phyloP scores from a whole-genome alignment of 2,888 invertebrate species.

The Ormia ochracea region DNA sequence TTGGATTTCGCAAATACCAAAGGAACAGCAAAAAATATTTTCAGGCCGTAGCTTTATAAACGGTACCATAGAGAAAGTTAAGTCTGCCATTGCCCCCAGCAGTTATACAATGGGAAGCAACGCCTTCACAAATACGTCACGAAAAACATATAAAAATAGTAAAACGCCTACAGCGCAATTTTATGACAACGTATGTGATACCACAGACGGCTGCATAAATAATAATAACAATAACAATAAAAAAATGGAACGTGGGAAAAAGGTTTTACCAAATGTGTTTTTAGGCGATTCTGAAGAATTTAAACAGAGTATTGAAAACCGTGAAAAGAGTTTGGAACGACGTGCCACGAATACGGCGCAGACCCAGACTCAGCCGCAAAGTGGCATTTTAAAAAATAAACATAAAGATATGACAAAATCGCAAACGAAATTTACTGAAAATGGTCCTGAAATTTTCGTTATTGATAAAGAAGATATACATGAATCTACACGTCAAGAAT shows the following conservation, averaged over 20 bases:
- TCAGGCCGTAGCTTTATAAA: conserved; percentile 67
- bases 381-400: conserved; percentile 68
- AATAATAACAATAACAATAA: neutral
- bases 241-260: conserved; percentile 53
- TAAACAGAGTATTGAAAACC: conserved; percentile 66
- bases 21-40: conserved; percentile 67
- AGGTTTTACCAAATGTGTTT: conserved; percentile 27
- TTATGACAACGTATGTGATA: conserved; percentile 56
- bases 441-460: conserved; percentile 72
- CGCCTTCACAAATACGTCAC: conserved; percentile 7
- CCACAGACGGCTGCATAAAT: neutral
- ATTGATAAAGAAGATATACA: conserved; percentile 73
- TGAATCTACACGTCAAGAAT: conserved; percentile 70
- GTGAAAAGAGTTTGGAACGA: conserved; percentile 67
- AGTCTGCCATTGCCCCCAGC: conserved; percentile 66
- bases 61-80: conserved; percentile 68
- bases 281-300: conserved; percentile 66
- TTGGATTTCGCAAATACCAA: conserved; percentile 66
- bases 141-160: conserved; percentile 55
- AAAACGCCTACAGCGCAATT: conserved; percentile 62
- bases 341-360: conserved; percentile 54
- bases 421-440: conserved; percentile 67
- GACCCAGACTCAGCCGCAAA: conserved; percentile 47
- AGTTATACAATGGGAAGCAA: conserved; percentile 16
- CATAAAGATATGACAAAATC: conserved; percentile 60